Percentiles rank a stretch among this genome's conserved stretches.
These are phyloP conservation scores for Octonoba sinensis DNA, from an alignment of 2,888 invertebrate species.

Conservation along the genomic window DNA sequence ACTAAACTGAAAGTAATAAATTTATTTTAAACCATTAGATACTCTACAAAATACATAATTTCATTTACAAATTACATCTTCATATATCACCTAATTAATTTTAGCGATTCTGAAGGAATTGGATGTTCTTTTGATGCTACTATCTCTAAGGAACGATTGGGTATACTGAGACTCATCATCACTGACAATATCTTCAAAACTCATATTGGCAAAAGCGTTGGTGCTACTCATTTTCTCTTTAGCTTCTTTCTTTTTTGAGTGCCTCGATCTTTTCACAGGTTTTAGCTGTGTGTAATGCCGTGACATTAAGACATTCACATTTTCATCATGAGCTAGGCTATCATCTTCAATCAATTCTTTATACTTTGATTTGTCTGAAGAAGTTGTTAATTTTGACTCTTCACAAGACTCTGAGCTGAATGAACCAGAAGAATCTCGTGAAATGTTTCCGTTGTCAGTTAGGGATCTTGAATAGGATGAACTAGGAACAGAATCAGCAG, in stretches of 20 bases:
- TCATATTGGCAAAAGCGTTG: conserved; percentile 67
- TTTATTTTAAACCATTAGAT: conserved; percentile 60
- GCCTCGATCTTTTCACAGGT: conserved; percentile 53
- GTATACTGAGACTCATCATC: conserved; percentile 63
- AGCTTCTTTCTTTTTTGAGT: conserved; percentile 62
- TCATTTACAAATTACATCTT: conserved; percentile 36
- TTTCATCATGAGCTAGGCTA: conserved; percentile 60
- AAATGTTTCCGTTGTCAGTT: conserved; percentile 58
- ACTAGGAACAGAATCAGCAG: conserved; percentile 1
- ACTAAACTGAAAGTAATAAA: conserved; percentile 58
- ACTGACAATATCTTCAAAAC: conserved; percentile 66
- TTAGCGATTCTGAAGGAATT: conserved; percentile 61
- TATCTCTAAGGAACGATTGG: conserved; percentile 48
- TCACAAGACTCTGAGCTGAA: conserved; percentile 65
- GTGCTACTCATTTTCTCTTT: conserved; percentile 49
- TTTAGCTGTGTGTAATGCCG: conserved; percentile 57
- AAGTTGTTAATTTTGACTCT: conserved; percentile 57
- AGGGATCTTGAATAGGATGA: conserved; percentile 25
- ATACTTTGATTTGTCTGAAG: conserved; percentile 64
- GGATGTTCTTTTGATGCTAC: conserved; percentile 58
- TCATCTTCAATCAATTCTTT: conserved; percentile 64
- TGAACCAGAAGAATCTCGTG: conserved; percentile 64
- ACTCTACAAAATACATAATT: conserved; percentile 53
- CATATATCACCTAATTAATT: conserved; percentile 44
- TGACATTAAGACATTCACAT: conserved; percentile 59